Percentiles rank a stretch among this genome's conserved stretches.
phyloP scores from a whole-genome alignment of 2,113 vertebrate genomes.

The Proteles cristata region DNA sequence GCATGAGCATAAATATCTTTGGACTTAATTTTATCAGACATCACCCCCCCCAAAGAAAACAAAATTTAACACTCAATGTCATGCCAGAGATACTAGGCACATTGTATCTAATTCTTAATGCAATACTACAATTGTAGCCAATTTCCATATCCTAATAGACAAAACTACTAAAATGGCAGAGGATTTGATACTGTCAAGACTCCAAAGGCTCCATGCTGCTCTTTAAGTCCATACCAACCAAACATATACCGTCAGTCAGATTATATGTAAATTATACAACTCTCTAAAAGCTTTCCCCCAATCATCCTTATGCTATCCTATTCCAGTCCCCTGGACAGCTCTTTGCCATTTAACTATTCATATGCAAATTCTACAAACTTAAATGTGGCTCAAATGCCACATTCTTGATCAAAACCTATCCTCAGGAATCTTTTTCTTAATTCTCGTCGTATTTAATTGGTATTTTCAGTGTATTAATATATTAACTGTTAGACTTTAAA shows the following conservation, averaged over 20 bases:
- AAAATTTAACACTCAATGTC: not conserved
- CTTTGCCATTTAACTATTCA: not conserved
- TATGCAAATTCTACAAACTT: not conserved
- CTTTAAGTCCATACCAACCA: not conserved
- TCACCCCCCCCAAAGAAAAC: not conserved
- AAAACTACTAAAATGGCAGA: constrained; percentile 18
- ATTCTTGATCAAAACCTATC: not conserved
- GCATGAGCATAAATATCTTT: not conserved
- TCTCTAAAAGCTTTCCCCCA: not conserved
- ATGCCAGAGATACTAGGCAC: not conserved
- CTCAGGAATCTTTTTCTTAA: not conserved
- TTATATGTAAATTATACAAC: not conserved
- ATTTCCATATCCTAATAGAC: not conserved
- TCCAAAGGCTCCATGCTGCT: not conserved
- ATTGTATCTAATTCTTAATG: constrained; percentile 4
- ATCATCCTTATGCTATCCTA: not conserved
- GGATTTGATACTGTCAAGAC: not conserved
- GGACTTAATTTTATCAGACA: constrained; percentile 13
- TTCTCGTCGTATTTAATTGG: not conserved
- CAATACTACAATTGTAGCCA: not conserved
- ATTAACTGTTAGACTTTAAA: not conserved
- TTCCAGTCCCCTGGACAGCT: not conserved
- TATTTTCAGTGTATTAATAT: not conserved
- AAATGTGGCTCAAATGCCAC: not conserved
- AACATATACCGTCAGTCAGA: not conserved